Base-by-base conservation (phyloP, 2,797 vertebrate genomes). In the Loriculus beryllinus region DNA sequence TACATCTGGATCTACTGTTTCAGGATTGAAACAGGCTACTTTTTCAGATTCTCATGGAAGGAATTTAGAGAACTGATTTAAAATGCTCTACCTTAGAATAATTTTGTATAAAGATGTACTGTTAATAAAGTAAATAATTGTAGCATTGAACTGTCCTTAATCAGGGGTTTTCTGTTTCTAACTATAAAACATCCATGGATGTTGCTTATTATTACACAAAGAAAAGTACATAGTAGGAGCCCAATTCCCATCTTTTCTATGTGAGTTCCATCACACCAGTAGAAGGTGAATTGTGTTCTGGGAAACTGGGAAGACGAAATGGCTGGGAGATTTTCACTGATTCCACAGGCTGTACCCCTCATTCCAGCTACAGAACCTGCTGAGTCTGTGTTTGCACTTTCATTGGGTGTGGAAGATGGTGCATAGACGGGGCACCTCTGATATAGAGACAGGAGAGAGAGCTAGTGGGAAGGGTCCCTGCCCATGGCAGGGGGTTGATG, bases 1-100 rank as follows among this genome's bases (percentile, higher is more conserved):
- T 92, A 91, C 93, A 95, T 95, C 82, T 91, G 86, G 65, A 95
- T 93, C 96, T 96, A 83, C 77, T 71, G 56, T 91, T 94, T 78
- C 54, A 9, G 93, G 87, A 67, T 78, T 88, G 91, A 95, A 96
- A 96, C n/a, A 95, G 92, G 75, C 75, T 92, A 92, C 82, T 95
- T 84, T 88, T 86, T 54, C 64, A 89, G 86, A 71, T 90, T 81
- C 90, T 54, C 48, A 43, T 67, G 87, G 95, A 94, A 94, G 85
- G 79, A 86, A 85, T 95, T 92, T 92, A 70, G 60, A 75, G 62
- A 88, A 93, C 23, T 93, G 54, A 95, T 96, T 95, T 97, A 95
- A 77, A 88, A 85, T 76, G 43, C 39, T 80, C 17, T 59, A 42
- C 51, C 83, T 95, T 95, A 91, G 82, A 89, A 96, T 95, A 93